A percentile compares a stretch with the other conserved stretches of the same genome.
Conservation (phyloP, 2,113 vertebrate genomes). For the Nicator chloris region DNA sequence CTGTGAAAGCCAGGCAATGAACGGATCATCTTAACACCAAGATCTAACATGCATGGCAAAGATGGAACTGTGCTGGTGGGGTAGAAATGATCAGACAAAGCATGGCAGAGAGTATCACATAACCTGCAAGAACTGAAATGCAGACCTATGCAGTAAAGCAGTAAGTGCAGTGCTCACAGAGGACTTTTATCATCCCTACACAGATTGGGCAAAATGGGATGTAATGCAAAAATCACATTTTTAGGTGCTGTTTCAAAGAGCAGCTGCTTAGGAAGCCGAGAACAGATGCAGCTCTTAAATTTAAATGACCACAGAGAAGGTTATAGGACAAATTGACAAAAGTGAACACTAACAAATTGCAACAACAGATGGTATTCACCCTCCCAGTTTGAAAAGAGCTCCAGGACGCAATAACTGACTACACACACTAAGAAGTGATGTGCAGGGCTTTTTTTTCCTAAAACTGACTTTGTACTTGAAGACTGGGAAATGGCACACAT, state of each 20-base stretch:
- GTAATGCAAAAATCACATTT: neutral
- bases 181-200: neutral
- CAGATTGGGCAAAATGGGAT: neutral
- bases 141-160: neutral
- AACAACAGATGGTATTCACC: slow-evolving; percentile 35
- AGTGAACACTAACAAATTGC: slow-evolving; percentile 8
- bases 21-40: accelerated
- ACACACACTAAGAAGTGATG: neutral
- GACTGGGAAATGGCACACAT: neutral
- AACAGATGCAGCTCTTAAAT: slow-evolving; percentile 39
- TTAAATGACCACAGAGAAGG: slow-evolving; percentile 20
- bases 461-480: neutral
- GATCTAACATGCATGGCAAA: neutral
- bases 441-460: neutral
- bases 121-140: neutral
- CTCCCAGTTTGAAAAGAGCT: neutral
- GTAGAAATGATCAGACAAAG: neutral
- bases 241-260: neutral
- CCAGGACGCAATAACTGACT: neutral
- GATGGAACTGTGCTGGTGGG: neutral
- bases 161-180: neutral
- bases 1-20: neutral
- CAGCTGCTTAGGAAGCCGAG: neutral
- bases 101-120: neutral
- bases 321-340: slow-evolving; percentile 18